Percentiles rank a stretch among this genome's conserved stretches.
Conservation (phyloP, 2,797 vertebrate species). For the Acropternis orthonyx region DNA sequence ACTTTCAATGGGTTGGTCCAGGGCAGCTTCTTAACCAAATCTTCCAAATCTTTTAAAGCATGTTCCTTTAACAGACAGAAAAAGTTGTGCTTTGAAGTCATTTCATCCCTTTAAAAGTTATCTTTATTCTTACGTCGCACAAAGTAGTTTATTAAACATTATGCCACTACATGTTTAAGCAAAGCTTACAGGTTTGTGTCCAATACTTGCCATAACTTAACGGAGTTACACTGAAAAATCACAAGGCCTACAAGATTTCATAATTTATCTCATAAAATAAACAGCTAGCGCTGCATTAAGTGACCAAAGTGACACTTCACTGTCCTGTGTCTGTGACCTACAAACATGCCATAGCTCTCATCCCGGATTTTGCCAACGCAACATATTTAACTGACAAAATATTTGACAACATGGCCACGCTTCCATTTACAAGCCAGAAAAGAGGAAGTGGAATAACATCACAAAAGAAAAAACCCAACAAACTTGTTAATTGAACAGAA, state of each 20-base stretch:
- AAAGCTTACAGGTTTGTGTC: neutral
- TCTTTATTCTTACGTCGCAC: neutral
- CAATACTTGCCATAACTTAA: neutral
- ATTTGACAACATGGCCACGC: accelerated
- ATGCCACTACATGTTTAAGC: neutral
- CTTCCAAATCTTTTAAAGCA: conserved; percentile 86
- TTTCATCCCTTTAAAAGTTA: neutral
- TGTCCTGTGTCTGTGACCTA: neutral
- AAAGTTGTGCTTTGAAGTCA: neutral
- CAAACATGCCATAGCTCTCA: neutral
- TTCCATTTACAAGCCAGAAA: neutral
- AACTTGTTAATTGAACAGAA: neutral
- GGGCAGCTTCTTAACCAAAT: conserved; percentile 84
- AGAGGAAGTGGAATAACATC: neutral
- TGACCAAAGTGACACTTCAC: neutral
- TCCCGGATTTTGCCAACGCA: neutral
- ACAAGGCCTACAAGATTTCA: neutral
- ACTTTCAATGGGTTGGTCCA: conserved; percentile 87
- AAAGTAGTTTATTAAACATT: neutral
- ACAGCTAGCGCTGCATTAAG: neutral
- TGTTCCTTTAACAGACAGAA: conserved; percentile 83
- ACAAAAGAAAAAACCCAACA: accelerated
- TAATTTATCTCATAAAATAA: neutral
- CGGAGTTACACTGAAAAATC: neutral
- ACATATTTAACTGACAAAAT: neutral